Conservation (phyloP, 2,797 vertebrate species). For the Sebastes hopkinsi region DNA sequence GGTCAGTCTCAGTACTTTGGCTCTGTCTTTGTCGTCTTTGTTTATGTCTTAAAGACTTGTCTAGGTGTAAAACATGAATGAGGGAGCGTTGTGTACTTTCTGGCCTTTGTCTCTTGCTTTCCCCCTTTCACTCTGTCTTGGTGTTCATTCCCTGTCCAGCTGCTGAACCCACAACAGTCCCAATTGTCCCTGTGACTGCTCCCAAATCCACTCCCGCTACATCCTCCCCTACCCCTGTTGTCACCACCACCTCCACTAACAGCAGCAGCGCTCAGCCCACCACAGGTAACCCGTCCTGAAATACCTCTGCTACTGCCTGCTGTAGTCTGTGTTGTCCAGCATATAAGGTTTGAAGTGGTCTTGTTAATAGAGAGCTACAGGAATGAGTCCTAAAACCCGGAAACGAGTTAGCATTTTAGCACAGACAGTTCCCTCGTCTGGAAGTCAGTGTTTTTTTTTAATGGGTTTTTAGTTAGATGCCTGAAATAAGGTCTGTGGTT, state of each 20-base stretch:
- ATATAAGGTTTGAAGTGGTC: neutral
- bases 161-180: rapidly evolving
- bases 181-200: rapidly evolving
- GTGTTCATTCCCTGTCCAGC: conserved; percentile 63
- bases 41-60: conserved; percentile 7
- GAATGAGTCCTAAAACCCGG: no score
- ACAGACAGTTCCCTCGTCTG: rapidly evolving
- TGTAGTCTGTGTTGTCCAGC: conserved; percentile 9
- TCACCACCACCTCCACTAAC: conserved; percentile 17
- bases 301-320: conserved; percentile 4
- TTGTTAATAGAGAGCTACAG: neutral
- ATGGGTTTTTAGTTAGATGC: no score
- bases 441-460: no score
- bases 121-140: conserved; percentile 36
- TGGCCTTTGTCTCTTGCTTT: conserved; percentile 46
- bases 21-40: conserved; percentile 11
- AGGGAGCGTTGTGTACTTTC: neutral
- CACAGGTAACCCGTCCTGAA: conserved; percentile 69
- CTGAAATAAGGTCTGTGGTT: no score
- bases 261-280: conserved; percentile 21
- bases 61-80: neutral
- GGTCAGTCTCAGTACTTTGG: neutral
- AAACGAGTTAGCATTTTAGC: no score
- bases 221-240: conserved; percentile 10
- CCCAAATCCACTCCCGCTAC: rapidly evolving